Percentiles rank a stretch among this genome's conserved stretches.
Evolutionary conservation across 1,140 invertebrate genomes (phyloP).

Genomic region (Muscidifurax raptorellus): DNA sequence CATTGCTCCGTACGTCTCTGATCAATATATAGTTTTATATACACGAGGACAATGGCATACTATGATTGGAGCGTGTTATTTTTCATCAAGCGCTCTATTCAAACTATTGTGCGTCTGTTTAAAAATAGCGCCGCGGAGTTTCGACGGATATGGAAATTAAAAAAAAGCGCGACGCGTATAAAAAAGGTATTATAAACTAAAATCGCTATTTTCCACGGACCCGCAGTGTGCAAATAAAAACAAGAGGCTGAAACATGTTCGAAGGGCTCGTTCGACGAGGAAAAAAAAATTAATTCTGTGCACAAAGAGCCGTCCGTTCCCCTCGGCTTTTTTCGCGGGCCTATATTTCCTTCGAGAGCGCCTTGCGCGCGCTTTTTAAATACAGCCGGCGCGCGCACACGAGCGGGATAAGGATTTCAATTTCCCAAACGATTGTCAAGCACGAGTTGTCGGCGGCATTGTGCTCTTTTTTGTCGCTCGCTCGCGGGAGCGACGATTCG

Average conservation of each 20-base stretch:
- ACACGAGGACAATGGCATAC: too few species aligned
- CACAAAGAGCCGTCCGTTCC: not conserved
- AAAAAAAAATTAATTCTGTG: too few species aligned
- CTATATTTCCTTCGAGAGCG: not conserved
- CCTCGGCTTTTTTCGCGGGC: not conserved
- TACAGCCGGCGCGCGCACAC: not conserved
- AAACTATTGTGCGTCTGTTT: not conserved
- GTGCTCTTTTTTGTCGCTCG: constrained; percentile 29
- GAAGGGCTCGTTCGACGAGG: too few species aligned
- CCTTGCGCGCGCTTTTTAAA: constrained; percentile 38
- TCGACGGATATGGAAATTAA: not conserved
- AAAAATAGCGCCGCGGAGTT: not conserved
- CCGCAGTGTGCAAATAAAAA: too few species aligned
- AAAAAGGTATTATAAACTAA: too few species aligned
- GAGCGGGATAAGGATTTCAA: constrained; percentile 51
- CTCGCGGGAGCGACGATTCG: constrained; percentile 32
- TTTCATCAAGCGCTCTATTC: not conserved
- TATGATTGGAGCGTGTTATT: not conserved
- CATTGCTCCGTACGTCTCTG: not conserved
- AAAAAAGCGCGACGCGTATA: not conserved
- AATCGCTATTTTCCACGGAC: too few species aligned
- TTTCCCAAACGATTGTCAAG: constrained; percentile 49
- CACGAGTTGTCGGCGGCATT: constrained; percentile 10
- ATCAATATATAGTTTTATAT: not conserved
- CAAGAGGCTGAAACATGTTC: too few species aligned